Percentiles rank a stretch among this genome's conserved stretches.
phyloP scores from a whole-genome alignment of 2,888 invertebrate genomes.

The Scaptodrosophila latifasciaeformis region DNA sequence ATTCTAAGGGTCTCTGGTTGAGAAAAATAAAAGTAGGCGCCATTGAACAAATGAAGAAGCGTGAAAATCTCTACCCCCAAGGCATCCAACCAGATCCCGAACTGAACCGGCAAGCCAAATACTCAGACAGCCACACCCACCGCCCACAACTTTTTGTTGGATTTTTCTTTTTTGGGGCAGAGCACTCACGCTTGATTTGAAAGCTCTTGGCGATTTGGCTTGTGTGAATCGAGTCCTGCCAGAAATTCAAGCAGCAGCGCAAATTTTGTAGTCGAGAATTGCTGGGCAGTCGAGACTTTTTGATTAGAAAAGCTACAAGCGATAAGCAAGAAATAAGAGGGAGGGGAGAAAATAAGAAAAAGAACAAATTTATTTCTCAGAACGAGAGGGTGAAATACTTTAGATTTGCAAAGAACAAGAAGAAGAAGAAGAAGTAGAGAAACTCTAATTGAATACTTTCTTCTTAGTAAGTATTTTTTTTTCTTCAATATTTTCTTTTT shows the following conservation, averaged over 20 bases:
- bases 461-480: too few relatives aligned
- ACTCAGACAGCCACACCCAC: too few relatives aligned
- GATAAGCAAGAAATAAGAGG: constrained; percentile 29
- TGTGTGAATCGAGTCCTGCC: neutral
- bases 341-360: constrained; percentile 1
- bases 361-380: too few relatives aligned
- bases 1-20: too few relatives aligned
- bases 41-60: constrained; percentile 56
- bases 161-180: too few relatives aligned
- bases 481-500: too few relatives aligned
- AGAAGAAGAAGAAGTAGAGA: constrained; percentile 40
- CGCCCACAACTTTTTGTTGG: too few relatives aligned
- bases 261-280: too few relatives aligned
- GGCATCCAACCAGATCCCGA: neutral
- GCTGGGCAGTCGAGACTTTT: constrained; percentile 17
- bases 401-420: constrained; percentile 62
- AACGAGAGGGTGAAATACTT: too few relatives aligned
- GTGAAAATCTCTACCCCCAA: constrained; percentile 49
- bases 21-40: constrained; percentile 24
- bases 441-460: constrained; percentile 67
- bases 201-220: constrained; percentile 39
- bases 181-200: constrained; percentile 49
- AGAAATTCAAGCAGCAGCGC: too few relatives aligned
- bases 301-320: constrained; percentile 64
- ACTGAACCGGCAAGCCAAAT: too few relatives aligned